Percentiles rank a stretch among this genome's conserved stretches.
phyloP scores from a whole-genome alignment of 30 jellyfish, hydroid and myxozoan species.

The Hydra vulgaris region DNA sequence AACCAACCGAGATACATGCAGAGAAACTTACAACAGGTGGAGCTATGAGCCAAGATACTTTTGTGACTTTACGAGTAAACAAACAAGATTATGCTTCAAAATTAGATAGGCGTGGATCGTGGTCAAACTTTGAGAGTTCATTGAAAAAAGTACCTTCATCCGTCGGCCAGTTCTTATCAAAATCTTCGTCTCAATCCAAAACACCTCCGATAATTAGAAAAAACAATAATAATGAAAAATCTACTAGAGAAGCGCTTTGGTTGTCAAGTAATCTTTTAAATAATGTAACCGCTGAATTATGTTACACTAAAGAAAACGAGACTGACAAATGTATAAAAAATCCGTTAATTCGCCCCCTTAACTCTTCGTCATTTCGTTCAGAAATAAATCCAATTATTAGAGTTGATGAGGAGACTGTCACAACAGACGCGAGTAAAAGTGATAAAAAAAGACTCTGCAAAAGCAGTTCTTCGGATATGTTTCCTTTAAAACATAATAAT shows the following conservation, averaged over 20 bases:
- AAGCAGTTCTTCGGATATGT: not conserved
- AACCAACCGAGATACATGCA: not conserved
- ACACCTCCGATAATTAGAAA: not conserved
- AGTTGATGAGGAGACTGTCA: not conserved
- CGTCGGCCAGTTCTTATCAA: not conserved
- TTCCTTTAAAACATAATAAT: no score
- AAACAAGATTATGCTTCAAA: not conserved
- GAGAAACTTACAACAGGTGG: not conserved
- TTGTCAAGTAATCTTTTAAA: not conserved
- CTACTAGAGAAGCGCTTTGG: not conserved
- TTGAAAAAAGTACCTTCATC: not conserved
- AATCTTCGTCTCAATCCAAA: not conserved
- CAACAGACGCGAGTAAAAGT: not conserved
- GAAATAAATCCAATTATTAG: not conserved
- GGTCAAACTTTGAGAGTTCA: not conserved
- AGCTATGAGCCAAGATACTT: not conserved
- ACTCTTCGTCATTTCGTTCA: not conserved
- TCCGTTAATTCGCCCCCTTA: not conserved
- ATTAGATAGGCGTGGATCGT: not conserved
- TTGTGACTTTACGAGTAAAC: not conserved
- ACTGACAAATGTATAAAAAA: not conserved
- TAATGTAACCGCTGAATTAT: not conserved
- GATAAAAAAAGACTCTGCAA: not conserved
- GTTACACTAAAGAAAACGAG: not conserved
- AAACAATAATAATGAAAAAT: no score